phyloP scores from a whole-genome alignment of 1,140 invertebrate genomes.

The Drosophila repleta region DNA sequence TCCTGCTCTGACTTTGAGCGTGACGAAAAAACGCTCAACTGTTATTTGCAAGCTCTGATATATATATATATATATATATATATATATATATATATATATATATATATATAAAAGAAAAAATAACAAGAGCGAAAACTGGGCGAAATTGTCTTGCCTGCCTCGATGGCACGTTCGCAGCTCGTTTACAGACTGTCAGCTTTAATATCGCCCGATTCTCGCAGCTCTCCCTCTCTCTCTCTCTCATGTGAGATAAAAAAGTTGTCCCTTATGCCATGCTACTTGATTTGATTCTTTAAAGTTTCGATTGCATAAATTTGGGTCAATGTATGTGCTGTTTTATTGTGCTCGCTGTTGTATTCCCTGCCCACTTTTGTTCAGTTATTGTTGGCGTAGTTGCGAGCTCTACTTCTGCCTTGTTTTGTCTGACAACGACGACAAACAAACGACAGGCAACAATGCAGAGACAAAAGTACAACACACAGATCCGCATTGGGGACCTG shows the following conservation, averaged over 20 bases:
- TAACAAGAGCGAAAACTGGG: not conserved
- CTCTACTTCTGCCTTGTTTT: slow-evolving; percentile 33
- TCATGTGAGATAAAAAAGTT: slow-evolving; percentile 15
- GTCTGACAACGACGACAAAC: slow-evolving; percentile 58
- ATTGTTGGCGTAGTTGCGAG: slow-evolving; percentile 2
- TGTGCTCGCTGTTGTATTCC: slow-evolving; percentile 15
- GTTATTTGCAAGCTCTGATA: too few species aligned
- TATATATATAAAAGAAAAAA: too few species aligned
- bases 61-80: too few species aligned
- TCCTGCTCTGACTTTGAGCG: too few species aligned
- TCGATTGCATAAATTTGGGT: slow-evolving; percentile 71
- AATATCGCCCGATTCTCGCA: slow-evolving; percentile 33
- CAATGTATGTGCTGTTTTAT: slow-evolving; percentile 54
- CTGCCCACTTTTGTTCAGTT: slow-evolving; percentile 2
- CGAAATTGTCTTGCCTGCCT: not conserved
- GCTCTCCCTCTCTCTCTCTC: not conserved
- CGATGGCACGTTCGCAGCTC: not conserved
- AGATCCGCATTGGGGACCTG: slow-evolving; percentile 23
- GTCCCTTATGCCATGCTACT: slow-evolving; percentile 46
- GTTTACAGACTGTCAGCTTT: slow-evolving; percentile 27
- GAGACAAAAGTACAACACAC: slow-evolving; percentile 58
- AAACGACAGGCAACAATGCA: slow-evolving; percentile 62
- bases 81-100: too few species aligned
- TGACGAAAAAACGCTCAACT: too few species aligned
- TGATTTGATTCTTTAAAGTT: slow-evolving; percentile 59